These are phyloP conservation scores for Donacobius atricapilla DNA, from an alignment of 2,113 vertebrate genomes.

Conservation along the genomic window DNA sequence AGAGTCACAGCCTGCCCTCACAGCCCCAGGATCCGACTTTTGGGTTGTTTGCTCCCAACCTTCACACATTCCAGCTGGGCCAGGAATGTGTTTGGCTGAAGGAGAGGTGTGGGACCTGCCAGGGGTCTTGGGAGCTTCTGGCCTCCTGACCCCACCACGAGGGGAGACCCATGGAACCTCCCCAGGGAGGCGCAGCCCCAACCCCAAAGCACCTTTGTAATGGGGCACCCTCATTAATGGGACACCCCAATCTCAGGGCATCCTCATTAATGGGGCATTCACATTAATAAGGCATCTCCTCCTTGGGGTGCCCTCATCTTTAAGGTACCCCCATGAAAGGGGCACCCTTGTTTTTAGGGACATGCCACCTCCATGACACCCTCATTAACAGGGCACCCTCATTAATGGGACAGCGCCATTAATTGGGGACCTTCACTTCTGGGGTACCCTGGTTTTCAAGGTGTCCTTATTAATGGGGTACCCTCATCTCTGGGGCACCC, in stretches of 20 bases:
- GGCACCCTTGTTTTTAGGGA: neutral
- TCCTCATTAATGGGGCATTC: neutral
- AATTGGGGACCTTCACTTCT: rapidly evolving
- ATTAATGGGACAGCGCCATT: neutral
- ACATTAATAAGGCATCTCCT: neutral
- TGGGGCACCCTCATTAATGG: neutral
- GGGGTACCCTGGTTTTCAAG: neutral
- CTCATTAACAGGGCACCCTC: neutral
- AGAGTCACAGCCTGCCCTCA: neutral
- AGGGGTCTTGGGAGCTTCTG: neutral
- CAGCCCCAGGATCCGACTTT: neutral
- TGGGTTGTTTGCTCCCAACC: rapidly evolving
- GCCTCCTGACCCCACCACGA: rapidly evolving
- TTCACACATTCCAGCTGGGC: neutral
- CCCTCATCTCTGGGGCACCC: no score
- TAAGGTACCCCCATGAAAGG: neutral
- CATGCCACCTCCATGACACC: neutral
- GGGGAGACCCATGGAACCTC: no score
- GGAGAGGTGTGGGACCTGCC: neutral
- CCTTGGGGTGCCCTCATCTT: neutral
- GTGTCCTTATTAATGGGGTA: no score
- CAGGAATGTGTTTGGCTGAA: rapidly evolving
- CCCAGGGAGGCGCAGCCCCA: neutral
- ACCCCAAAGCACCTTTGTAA: neutral
- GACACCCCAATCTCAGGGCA: no score